These are phyloP conservation scores for Acrocyrtus sp. DNA, from an alignment of 2,888 invertebrate genomes.

Conservation along the genomic window DNA sequence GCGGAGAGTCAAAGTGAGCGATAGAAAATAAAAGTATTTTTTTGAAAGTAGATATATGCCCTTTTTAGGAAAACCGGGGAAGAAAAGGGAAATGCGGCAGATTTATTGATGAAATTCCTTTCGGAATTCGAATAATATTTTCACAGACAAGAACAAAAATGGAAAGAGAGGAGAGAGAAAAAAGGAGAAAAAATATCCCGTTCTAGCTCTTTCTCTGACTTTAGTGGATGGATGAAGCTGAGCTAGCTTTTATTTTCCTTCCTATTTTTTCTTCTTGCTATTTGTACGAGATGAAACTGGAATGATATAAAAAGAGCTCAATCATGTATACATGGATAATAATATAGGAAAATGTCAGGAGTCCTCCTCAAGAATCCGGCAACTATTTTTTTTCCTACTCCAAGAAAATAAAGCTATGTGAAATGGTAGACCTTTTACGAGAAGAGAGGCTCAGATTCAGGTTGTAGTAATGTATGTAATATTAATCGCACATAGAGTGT, in stretches of 20 bases:
- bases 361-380: too few species aligned
- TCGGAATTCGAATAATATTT: conserved; percentile 64
- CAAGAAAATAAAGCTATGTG: conserved; percentile 20
- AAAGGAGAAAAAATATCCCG: conserved; percentile 38
- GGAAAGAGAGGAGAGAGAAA: too few species aligned
- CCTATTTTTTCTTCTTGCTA: conserved; percentile 12
- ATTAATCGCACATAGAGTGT: too few species aligned
- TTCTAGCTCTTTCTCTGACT: conserved; percentile 36
- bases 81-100: conserved; percentile 62
- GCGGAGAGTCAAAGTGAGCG: conserved; percentile 20
- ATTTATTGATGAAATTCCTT: conserved; percentile 64
- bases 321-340: conserved; percentile 31
- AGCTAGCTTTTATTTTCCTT: conserved; percentile 44
- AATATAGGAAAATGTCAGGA: conserved; percentile 29
- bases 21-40: conserved; percentile 43
- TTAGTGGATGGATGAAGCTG: conserved; percentile 28
- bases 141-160: conserved; percentile 57
- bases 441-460: too few species aligned
- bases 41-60: conserved; percentile 32
- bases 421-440: too few species aligned
- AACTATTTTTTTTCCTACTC: conserved; percentile 21
- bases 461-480: conserved; percentile 14
- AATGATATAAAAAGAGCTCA: conserved; percentile 21
- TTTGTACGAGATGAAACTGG: conserved; percentile 2
- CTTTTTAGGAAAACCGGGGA: conserved; percentile 46